Base-by-base conservation (phyloP, 2,888 invertebrate species). In the Apamea sordens region DNA sequence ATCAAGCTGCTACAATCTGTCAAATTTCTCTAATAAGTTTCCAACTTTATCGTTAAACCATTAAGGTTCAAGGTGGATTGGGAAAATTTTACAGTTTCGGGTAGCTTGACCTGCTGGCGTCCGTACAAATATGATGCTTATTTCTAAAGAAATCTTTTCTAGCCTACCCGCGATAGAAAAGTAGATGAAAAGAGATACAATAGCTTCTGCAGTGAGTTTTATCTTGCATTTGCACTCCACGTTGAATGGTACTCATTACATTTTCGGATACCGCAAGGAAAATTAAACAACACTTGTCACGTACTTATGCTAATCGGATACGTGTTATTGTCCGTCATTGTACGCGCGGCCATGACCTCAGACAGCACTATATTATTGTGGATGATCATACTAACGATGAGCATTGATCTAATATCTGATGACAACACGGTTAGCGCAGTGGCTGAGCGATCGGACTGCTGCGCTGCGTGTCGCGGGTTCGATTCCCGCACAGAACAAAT, bases 301-400 rank as follows among this genome's bases (percentile, higher is more conserved):
- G 76, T 76, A 50, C 47, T 21, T 50, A 85, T 76, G 83, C 63
- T 80, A 85, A 85, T 80, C 6, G n/a, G 11, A 50, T 67, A 76
- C 76, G 70, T 70, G 83, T 64, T 44, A 61, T 28, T 32, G 56
- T 44, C 70, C 65, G 78, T 75, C 74, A 74, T 68, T 79, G 86
- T 79, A 79, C 85, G n/a, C 47, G 28, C 50, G 74, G 47, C 85
- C 85, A 36, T 85, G 85, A 85, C 76, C 79, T 70, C 70, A 11
- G 61, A 32, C 76, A 74, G 24, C 67, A 50, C 21, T 28, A 68
- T 36, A 18, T 24, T 65, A 83, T 67, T 65, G n/a, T 32, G n/a
- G 44, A 47, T 64, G 28, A 1, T 21, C 21, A 15, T 56, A 18
- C 18, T 47, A 13, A 63, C 56, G 28, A 41, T 15, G 24, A 21